Evolutionary conservation across 2,888 invertebrate genomes (phyloP), one percentile per base, ranked within the genome.

Genomic region (Cantharis flavilabris): DNA sequence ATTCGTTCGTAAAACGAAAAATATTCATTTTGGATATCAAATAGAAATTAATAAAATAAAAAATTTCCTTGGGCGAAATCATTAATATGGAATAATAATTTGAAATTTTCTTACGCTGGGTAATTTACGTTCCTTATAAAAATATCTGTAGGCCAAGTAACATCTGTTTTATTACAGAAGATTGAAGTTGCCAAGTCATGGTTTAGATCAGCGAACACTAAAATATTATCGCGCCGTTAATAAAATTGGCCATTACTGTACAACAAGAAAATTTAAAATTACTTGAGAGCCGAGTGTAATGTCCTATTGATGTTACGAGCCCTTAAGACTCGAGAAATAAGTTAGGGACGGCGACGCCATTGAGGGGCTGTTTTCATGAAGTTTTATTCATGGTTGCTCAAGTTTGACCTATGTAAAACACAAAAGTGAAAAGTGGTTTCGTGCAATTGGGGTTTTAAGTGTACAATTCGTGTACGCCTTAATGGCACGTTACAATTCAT

Each of bases 231-330:
- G 74, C 74, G 73, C 69, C 71, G 71, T 69, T 77, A 77, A 77
- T 77, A 77, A 77, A 78, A 75, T 78, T 75, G 75, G 72, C 75
- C 77, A 78, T 78, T 78, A 75, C 77, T 74, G 74, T 74, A 73
- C 72, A 73, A 78, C 74, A 75, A 75, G 77, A 69, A 71, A 77
- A 71, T 77, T 74, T 75, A 72, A 77, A 77, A 77, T 77, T 77
- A 77, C 73, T 64, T 10, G 71, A 70, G 75, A 71, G 74, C 72
- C 49, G 71, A 71, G 71, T 71, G 77, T 77, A 77, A 77, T 75
- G 75, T 72, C 67, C 77, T 72, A 77, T 77, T 77, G 75, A 77
- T 75, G 77, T 77, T 72, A 28, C 69, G 69, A 77, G 70, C 77
- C 75, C 77, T 77, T 72, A 71, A 77, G 71, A 62, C 74, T 69